A percentile compares a stretch with the other conserved stretches of the same genome.
Evolutionary conservation across 2,888 invertebrate genomes (phyloP).

Genomic region (Esperia sulphurella): DNA sequence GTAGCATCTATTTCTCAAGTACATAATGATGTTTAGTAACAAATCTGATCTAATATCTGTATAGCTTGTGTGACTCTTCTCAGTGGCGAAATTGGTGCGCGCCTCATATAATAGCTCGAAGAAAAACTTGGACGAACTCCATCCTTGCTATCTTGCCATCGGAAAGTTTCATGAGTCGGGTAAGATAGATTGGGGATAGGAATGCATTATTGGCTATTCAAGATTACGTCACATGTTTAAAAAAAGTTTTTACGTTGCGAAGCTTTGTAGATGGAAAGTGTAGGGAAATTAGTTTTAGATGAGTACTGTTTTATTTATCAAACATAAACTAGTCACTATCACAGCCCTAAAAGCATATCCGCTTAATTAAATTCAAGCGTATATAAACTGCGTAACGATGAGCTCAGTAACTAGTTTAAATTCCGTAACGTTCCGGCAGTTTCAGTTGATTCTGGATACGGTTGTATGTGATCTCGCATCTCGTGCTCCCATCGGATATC

Average conservation of each 20-base stretch:
- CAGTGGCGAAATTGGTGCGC: constrained; percentile 20
- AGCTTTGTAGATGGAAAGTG: not conserved
- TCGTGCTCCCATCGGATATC: constrained; percentile 6
- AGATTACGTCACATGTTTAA: constrained; percentile 35
- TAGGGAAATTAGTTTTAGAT: no score
- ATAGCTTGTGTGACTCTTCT: constrained; percentile 4
- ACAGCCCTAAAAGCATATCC: no score
- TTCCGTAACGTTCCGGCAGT: not conserved
- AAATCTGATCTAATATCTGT: constrained; percentile 12
- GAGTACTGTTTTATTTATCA: no score
- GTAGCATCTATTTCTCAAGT: constrained; percentile 7
- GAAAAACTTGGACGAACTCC: constrained; percentile 52
- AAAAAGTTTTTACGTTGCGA: not conserved
- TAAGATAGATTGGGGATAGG: constrained; percentile 60
- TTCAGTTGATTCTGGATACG: not conserved
- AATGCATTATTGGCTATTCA: constrained; percentile 66
- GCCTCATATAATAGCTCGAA: constrained; percentile 29
- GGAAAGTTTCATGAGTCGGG: constrained; percentile 66
- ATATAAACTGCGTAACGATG: no score
- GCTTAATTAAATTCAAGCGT: no score
- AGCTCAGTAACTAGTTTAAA: not conserved
- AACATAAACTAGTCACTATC: no score
- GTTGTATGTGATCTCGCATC: not conserved
- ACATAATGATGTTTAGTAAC: constrained; percentile 2
- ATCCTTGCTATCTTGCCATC: constrained; percentile 42